These are phyloP conservation scores for Brachionus paranguensis DNA, from an alignment of 1,140 invertebrate species.

Conservation along the genomic window DNA sequence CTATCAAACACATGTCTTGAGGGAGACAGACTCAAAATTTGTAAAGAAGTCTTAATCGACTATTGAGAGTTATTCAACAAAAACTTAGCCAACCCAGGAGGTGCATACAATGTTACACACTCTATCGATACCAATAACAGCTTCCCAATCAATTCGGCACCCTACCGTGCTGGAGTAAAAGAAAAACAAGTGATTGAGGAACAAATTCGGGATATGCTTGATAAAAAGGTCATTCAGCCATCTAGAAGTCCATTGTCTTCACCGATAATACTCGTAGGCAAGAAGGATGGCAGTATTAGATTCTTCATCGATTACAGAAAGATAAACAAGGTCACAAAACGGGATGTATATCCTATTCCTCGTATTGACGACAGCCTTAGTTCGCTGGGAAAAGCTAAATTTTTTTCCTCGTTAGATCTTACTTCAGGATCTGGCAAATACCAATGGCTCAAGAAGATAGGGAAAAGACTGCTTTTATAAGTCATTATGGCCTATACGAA, in stretches of 20 bases:
- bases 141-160: not conserved
- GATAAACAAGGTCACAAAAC: slow-evolving; percentile 25
- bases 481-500: slow-evolving; percentile 41
- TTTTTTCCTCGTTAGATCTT: not conserved
- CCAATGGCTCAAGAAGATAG: not conserved
- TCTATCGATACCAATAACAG: not conserved
- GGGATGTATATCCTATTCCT: slow-evolving; percentile 16
- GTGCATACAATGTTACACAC: not conserved
- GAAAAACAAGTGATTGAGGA: not conserved
- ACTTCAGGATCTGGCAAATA: slow-evolving; percentile 26
- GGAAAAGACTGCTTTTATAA: slow-evolving; percentile 18
- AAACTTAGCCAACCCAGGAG: not conserved
- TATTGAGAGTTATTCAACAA: not conserved
- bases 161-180: not conserved
- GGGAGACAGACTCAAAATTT: not conserved
- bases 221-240: slow-evolving; percentile 27
- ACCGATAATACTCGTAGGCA: not conserved
- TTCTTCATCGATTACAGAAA: slow-evolving; percentile 32
- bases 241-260: not conserved
- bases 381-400: not conserved
- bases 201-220: not conserved
- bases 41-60: not conserved
- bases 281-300: slow-evolving; percentile 10
- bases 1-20: too few relatives aligned
- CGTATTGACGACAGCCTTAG: slow-evolving; percentile 17